Evolutionary conservation across 37 sponge, comb jelly and placozoan species (phyloP), one percentile per base, ranked within the genome.

Genomic region (Bolinopsis microptera): DNA sequence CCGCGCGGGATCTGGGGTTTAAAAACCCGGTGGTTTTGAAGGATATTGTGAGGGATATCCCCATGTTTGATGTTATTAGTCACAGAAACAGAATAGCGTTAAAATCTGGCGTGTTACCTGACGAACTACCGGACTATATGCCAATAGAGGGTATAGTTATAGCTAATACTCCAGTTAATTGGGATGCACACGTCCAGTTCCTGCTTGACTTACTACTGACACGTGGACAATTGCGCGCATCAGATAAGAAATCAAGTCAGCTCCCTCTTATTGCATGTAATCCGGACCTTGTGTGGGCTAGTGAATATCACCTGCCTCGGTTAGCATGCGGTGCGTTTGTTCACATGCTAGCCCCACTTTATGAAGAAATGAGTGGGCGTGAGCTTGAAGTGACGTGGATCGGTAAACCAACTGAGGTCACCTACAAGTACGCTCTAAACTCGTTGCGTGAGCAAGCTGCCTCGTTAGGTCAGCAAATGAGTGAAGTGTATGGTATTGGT

Each of bases 191-290:
- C 61, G 61, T 86, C 3, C 90, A 86, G 61, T 86, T 86, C 24
- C 61, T 86, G 0, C 90, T 86, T 0, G 90, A 86, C 48, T 41
- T 86, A 28, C 35, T 86, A 8, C 90, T 86, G 23, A 86, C 36
- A 16, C 22, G 35, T 24, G 90, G 90, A 40, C 22, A 35, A 1
- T 27, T 86, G 61, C 30, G 28, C 22, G 16, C 31, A 24, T 28
- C 32, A 40, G 26, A 23, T 48, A 31, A 31, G 22, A 37, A 37
- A 3, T 34, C 82, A 3, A 8, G 8, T 5, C 90, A 86, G 30
- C 90, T 86, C 16, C 90, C 90, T 9, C 3, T 86, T 23, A 86
- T 86, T 38, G 90, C 90, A 23, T 86, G 90, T 86, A 86, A 86
- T 41, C 90, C 90, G 2, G 90, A 86, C 31, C 35, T 86, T 0